Conservation (phyloP, 1,140 invertebrate species). For the Cheumatopsyche charites region DNA sequence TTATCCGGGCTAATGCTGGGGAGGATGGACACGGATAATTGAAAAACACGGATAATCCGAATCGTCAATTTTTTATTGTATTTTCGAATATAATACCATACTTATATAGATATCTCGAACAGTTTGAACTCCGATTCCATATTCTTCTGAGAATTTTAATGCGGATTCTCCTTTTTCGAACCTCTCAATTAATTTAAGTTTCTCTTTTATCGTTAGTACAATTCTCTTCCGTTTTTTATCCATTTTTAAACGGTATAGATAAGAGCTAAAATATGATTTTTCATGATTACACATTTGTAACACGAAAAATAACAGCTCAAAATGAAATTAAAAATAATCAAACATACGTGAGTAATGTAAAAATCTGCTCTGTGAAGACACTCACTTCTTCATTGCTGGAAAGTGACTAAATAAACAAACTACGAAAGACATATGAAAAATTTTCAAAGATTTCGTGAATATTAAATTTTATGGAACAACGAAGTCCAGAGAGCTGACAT, state of each 20-base stretch:
- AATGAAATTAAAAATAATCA: no score
- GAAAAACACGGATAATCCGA: no score
- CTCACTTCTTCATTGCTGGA: background rate
- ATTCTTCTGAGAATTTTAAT: conserved; percentile 21
- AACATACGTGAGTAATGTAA: no score
- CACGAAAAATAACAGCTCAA: no score
- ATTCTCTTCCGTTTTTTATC: conserved; percentile 15
- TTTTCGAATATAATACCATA: no score
- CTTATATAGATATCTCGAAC: conserved; percentile 34
- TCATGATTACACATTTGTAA: no score
- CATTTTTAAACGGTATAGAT: background rate
- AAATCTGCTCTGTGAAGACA: background rate
- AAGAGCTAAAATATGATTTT: no score
- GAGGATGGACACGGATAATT: no score
- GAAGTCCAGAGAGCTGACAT: no score
- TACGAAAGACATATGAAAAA: background rate
- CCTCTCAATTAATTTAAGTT: conserved; percentile 33
- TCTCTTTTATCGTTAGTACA: conserved; percentile 37
- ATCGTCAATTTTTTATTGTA: no score
- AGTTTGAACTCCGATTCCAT: conserved; percentile 24
- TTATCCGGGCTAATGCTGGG: no score
- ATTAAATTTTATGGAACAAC: background rate
- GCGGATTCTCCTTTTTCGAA: conserved; percentile 25
- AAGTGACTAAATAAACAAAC: background rate
- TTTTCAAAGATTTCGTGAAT: background rate